phyloP scores from a whole-genome alignment of 2,797 vertebrate genomes.

The Bufotes viridis region DNA sequence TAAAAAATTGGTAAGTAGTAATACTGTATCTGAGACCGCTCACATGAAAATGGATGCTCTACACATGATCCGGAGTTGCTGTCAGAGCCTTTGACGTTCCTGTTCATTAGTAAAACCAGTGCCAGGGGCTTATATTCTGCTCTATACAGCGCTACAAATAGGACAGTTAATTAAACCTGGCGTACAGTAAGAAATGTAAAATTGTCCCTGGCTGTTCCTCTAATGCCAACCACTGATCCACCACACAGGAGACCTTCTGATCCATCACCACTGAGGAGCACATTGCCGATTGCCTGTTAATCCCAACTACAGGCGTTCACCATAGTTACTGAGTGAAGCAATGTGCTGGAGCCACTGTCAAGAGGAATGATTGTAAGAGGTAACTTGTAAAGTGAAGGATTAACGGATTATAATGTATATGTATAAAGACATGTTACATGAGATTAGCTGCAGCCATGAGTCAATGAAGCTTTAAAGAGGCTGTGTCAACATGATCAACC shows the following conservation, averaged over 20 bases:
- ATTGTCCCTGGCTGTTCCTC: not conserved
- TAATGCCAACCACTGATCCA: slow-evolving; percentile 10
- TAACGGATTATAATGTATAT: not conserved
- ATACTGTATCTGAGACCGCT: not conserved
- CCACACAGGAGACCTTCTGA: not conserved
- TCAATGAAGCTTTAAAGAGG: too few relatives aligned
- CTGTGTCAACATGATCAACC: too few relatives aligned
- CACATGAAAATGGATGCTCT: not conserved
- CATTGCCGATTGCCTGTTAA: not conserved
- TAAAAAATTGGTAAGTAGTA: not conserved
- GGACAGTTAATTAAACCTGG: not conserved
- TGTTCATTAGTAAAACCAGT: not conserved
- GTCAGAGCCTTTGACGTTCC: not conserved
- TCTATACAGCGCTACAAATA: not conserved
- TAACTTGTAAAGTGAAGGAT: not conserved
- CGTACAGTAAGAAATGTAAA: not conserved
- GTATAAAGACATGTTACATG: not conserved
- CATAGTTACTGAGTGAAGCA: not conserved
- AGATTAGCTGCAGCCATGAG: not conserved
- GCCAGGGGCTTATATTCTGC: not conserved
- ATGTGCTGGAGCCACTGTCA: not conserved
- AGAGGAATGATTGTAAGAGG: not conserved
- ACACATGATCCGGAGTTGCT: not conserved
- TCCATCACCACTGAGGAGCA: not conserved
- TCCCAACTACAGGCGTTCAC: not conserved